Evolutionary conservation across 2,797 vertebrate species (phyloP).

Genomic region (Phalloptychus januarius): DNA sequence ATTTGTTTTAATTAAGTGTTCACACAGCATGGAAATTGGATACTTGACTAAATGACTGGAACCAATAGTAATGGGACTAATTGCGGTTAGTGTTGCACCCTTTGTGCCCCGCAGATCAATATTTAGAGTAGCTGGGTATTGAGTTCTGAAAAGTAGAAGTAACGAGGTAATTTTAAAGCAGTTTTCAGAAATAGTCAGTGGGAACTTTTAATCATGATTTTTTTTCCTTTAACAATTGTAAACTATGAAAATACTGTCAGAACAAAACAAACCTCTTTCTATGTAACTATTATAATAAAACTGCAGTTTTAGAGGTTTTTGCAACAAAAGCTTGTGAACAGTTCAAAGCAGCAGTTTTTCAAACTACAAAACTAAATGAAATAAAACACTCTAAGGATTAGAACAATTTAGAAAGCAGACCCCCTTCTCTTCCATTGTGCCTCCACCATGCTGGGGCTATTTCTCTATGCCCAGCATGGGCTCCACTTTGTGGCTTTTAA

Average conservation of each 20-base stretch:
- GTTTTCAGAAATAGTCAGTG: conserved; percentile 22
- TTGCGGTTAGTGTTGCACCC: conserved; percentile 78
- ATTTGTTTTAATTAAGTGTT: conserved; percentile 89
- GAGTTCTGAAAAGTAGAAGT: conserved; percentile 67
- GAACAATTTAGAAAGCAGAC: conserved; percentile 90
- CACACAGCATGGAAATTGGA: conserved; percentile 84
- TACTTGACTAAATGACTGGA: conserved; percentile 82
- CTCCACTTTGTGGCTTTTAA: conserved; percentile 97
- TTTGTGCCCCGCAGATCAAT: conserved; percentile 74
- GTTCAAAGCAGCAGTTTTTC: conserved; percentile 80
- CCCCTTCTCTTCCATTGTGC: conserved; percentile 88
- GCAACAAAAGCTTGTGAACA: conserved; percentile 51
- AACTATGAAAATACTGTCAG: neutral
- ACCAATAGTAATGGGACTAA: conserved; percentile 81
- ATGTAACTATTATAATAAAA: conserved; percentile 20
- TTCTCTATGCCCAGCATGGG: conserved; percentile 92
- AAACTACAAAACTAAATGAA: conserved; percentile 86
- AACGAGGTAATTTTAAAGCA: conserved; percentile 44
- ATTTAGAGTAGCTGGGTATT: conserved; percentile 74
- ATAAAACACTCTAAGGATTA: conserved; percentile 95
- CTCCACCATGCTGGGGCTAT: conserved; percentile 90
- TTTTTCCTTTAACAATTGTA: neutral
- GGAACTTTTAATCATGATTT: conserved; percentile 7
- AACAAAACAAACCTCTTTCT: conserved; percentile 13
- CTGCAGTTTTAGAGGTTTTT: conserved; percentile 45